Base-by-base conservation (phyloP, 2,113 vertebrate species). In the Rhynchomys soricoides region DNA sequence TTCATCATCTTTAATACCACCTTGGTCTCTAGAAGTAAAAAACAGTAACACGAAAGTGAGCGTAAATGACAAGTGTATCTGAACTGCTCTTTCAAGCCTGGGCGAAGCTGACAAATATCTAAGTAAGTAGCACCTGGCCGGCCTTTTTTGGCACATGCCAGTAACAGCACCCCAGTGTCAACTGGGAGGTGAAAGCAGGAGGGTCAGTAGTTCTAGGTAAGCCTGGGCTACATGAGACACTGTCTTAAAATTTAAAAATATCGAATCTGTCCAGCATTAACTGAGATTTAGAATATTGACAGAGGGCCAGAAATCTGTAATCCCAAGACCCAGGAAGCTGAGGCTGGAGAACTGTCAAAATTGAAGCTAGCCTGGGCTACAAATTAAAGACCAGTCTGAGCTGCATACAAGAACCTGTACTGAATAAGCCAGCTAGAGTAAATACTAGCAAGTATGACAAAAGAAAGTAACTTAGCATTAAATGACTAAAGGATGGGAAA, bases 1-100 rank as follows among this genome's bases (percentile, higher is more conserved):
- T 94, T 98, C 99, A 94, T 98, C 96, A 59, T 95, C 96, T 96
- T 97, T 97, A 86, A 98, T n/a, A 11, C 4, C 79, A 92, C 22
- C 94, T 1, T 31, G 37, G 79, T 90, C 77, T n/a, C 98, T 98
- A 40, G 92, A 57, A 88, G 40, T 19, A 96, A 90, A 88, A 37
- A 97, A 26, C 21, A 86, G 9, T 40, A 91, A 75, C 12, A 64
- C 1, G 96, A 34, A 96, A 62, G 48, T 89, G 66, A 97, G 75
- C 34, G 73, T 57, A 52, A 90, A 86, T 64, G 57, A 83, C 94
- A 93, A 94, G 26, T 66, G 2, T 79, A 0, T 68, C 4, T 90
- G 1, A 17, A 73, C 5, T 93, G 7, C 26, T 73, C 19, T 85
- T 77, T 82, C 15, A 45, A 55, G 37, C 5, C 62, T 59, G 34